phyloP scores from a whole-genome alignment of 2,888 invertebrate species.

The Protula sp. region DNA sequence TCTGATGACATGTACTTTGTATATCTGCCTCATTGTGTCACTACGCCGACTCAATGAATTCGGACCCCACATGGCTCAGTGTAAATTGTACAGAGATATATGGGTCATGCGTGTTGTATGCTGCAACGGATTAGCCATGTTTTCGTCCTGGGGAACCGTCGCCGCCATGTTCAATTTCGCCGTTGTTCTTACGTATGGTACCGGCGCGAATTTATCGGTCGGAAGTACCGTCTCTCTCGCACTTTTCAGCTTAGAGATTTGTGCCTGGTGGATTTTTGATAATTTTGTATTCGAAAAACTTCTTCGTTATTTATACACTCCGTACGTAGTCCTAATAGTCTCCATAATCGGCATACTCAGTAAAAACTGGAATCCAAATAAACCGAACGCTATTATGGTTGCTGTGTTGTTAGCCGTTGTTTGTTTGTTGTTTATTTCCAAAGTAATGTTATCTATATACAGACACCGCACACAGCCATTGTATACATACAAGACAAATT shows the following conservation, averaged over 20 bases:
- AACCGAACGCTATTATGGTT: conserved; percentile 22
- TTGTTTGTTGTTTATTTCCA: conserved; percentile 16
- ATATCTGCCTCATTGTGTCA: conserved; percentile 31
- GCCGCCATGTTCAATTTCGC: conserved; percentile 42
- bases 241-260: conserved; percentile 30
- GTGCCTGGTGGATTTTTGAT: conserved; percentile 37
- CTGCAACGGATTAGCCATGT: conserved; percentile 46
- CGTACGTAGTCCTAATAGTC: conserved; percentile 39
- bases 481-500: conserved; percentile 12
- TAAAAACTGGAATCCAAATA: conserved; percentile 16
- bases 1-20: conserved; percentile 23
- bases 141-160: conserved; percentile 42
- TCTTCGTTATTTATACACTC: conserved; percentile 44
- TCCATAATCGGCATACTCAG: conserved; percentile 36
- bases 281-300: conserved; percentile 37
- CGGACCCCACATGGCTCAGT: conserved; percentile 25
- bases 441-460: conserved; percentile 17
- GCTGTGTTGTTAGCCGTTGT: conserved; percentile 15
- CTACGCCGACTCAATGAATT: conserved; percentile 29
- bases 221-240: conserved; percentile 32
- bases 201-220: conserved; percentile 17
- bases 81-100: conserved; percentile 29
- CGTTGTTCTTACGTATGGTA: conserved; percentile 31
- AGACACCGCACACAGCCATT: conserved; percentile 20
- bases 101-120: conserved; percentile 41